Evolutionary conservation across 2,797 vertebrate species (phyloP).

Genomic region (Buphagus erythrorhynchus): DNA sequence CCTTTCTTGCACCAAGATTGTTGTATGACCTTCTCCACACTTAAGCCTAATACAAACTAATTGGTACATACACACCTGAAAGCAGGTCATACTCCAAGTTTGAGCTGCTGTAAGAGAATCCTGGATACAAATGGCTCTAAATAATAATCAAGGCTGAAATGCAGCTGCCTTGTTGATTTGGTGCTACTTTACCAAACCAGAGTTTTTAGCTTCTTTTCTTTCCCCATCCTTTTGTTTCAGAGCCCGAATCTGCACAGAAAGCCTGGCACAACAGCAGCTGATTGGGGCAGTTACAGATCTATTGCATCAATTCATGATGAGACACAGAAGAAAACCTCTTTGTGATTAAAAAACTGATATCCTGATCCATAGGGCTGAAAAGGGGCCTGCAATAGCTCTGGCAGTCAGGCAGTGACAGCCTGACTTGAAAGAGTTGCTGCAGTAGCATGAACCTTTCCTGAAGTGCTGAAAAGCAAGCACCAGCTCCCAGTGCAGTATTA

Average conservation of each 20-base stretch:
- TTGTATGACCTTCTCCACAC: neutral
- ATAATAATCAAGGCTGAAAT: neutral
- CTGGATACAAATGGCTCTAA: neutral
- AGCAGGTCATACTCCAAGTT: neutral
- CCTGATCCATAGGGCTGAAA: neutral
- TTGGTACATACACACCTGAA: neutral
- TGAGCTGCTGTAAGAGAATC: neutral
- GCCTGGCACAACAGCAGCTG: fast-evolving
- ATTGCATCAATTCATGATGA: neutral
- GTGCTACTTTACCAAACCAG: neutral
- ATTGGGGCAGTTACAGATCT: neutral
- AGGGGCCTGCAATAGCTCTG: neutral
- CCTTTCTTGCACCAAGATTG: neutral
- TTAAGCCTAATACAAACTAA: neutral
- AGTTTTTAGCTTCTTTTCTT: neutral
- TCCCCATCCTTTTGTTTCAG: neutral
- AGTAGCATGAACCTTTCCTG: neutral
- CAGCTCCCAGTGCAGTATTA: neutral
- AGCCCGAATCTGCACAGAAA: neutral
- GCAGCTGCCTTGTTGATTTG: neutral
- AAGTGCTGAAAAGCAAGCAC: neutral
- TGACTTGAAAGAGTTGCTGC: neutral
- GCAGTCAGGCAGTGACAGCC: neutral
- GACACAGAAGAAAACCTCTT: neutral
- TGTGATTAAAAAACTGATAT: neutral